These are phyloP conservation scores for Frieseomelitta varia DNA, from an alignment of 1,140 invertebrate species.

Conservation along the genomic window DNA sequence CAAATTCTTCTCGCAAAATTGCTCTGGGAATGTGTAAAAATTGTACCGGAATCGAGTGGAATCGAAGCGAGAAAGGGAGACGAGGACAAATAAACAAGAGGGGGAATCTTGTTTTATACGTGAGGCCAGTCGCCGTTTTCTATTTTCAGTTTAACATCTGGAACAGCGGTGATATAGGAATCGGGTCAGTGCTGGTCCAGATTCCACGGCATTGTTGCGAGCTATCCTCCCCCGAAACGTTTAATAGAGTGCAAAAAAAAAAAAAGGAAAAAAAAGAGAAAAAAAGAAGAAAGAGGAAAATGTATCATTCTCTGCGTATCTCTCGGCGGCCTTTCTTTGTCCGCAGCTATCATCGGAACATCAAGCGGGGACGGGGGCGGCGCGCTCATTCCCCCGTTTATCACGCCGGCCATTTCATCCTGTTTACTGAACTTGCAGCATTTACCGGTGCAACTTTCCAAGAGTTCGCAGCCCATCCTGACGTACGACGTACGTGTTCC, in stretches of 20 bases:
- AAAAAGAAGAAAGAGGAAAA: not conserved
- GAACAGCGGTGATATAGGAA: constrained; percentile 44
- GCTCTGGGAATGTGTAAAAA: too few relatives aligned
- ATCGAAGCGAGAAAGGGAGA: too few relatives aligned
- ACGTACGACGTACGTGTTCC: constrained; percentile 21
- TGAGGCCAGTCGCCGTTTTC: not conserved
- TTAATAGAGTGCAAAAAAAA: constrained; percentile 21
- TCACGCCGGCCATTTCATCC: not conserved
- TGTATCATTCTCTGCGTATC: constrained; percentile 13
- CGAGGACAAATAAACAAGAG: too few relatives aligned
- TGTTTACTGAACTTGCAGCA: constrained; percentile 22
- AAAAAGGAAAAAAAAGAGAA: not conserved
- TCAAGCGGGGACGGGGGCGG: not conserved
- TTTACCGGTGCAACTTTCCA: constrained; percentile 2
- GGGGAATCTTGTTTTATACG: too few relatives aligned
- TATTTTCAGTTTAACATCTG: constrained; percentile 36
- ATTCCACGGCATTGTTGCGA: constrained; percentile 36
- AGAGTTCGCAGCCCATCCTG: not conserved
- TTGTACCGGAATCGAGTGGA: too few relatives aligned
- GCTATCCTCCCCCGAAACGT: constrained; percentile 15
- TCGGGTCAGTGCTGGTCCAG: constrained; percentile 48
- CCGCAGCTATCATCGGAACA: constrained; percentile 24
- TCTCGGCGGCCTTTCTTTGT: constrained; percentile 1
- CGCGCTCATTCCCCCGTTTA: constrained; percentile 17
- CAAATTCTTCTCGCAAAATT: too few relatives aligned